Percentiles rank a stretch among this genome's conserved stretches.
Evolutionary conservation across 2,888 invertebrate species (phyloP).

Genomic region (Antheraea yamamai): DNA sequence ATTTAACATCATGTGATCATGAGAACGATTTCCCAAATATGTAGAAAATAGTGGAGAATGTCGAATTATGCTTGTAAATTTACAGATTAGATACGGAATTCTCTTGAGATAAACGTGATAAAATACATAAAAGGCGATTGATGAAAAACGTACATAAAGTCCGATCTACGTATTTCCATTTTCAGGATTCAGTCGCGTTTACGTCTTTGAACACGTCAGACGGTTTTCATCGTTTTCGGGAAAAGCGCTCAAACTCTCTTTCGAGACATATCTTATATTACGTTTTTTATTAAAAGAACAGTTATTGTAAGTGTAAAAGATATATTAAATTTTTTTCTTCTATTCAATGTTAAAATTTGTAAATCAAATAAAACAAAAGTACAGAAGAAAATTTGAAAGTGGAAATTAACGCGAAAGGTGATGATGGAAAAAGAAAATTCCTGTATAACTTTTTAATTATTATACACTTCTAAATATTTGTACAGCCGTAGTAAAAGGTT

Average conservation of each 20-base stretch:
- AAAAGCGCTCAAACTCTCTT: constrained; percentile 36
- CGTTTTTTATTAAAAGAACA: not conserved
- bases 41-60: not conserved
- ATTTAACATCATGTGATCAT: not conserved
- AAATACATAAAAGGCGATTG: not conserved
- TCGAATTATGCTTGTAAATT: not conserved
- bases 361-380: not conserved
- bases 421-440: not conserved
- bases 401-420: not conserved
- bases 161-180: constrained; percentile 54
- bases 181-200: constrained; percentile 58
- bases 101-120: constrained; percentile 4
- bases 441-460: not conserved
- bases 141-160: constrained; percentile 1
- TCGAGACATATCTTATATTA: not conserved
- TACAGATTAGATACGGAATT: constrained; percentile 15
- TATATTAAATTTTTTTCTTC: not conserved
- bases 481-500: not conserved
- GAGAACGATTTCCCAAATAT: not conserved
- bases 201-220: constrained; percentile 46
- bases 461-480: not conserved
- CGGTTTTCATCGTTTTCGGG: constrained; percentile 42
- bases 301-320: not conserved
- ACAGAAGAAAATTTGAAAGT: not conserved
- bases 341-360: not conserved